Conservation (phyloP, 2,888 invertebrate species). For the Ennomos fuscantarius region DNA sequence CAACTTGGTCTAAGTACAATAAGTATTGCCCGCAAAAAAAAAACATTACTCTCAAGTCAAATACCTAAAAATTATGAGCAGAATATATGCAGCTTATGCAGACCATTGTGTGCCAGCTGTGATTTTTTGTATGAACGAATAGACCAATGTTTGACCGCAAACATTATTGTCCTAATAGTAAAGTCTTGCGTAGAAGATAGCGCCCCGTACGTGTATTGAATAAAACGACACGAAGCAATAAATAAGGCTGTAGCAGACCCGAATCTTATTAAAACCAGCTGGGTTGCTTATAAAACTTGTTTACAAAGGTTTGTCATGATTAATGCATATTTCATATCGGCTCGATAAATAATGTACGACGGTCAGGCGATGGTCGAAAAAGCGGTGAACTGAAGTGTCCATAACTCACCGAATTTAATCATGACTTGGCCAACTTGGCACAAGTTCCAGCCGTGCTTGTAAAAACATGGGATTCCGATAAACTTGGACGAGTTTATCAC, state of each 20-base stretch:
- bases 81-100: too few species aligned
- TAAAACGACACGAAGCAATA: slow-evolving; percentile 18
- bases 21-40: too few species aligned
- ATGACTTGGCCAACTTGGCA: slow-evolving; percentile 58
- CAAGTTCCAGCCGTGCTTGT: slow-evolving; percentile 30
- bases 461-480: slow-evolving; percentile 31
- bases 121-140: not conserved
- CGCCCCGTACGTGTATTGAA: slow-evolving; percentile 10
- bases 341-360: slow-evolving; percentile 68
- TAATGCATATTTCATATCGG: slow-evolving; percentile 70
- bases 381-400: slow-evolving; percentile 60
- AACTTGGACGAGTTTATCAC: slow-evolving; percentile 24
- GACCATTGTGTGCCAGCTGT: too few species aligned
- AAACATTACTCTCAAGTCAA: too few species aligned
- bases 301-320: slow-evolving; percentile 58
- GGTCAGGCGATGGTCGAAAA: slow-evolving; percentile 58
- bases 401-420: slow-evolving; percentile 77
- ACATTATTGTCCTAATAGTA: too few species aligned
- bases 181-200: too few species aligned
- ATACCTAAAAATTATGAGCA: not conserved
- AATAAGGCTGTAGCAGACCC: slow-evolving; percentile 21
- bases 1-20: too few species aligned
- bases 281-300: slow-evolving; percentile 54
- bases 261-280: slow-evolving; percentile 52
- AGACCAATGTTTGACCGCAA: too few species aligned